These are phyloP conservation scores for Campodea augens DNA, from an alignment of 1,140 invertebrate species.

Conservation along the genomic window DNA sequence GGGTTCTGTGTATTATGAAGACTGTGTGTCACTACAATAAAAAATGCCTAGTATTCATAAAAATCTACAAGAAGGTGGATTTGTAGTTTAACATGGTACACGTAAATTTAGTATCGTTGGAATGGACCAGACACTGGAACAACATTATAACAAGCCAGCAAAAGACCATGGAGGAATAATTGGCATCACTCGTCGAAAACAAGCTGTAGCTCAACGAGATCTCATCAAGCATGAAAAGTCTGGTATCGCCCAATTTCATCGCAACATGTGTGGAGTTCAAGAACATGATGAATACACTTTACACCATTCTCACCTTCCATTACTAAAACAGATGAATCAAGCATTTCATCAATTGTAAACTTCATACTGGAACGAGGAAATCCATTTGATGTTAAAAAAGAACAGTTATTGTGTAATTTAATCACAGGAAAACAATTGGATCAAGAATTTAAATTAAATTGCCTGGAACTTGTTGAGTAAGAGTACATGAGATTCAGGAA, in stretches of 20 bases:
- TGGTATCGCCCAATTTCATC: not conserved
- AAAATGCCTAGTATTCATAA: not conserved
- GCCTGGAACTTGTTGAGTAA: not conserved
- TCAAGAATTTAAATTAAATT: not conserved
- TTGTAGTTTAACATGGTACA: constrained; percentile 1
- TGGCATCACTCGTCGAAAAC: not conserved
- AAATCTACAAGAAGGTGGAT: not conserved
- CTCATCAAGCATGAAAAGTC: constrained; percentile 2
- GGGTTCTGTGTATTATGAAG: constrained; percentile 2
- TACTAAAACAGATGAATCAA: not conserved
- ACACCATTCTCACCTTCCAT: constrained; percentile 1
- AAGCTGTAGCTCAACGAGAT: constrained; percentile 1
- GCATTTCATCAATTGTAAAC: not conserved
- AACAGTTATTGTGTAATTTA: not conserved
- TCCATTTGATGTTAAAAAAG: not conserved
- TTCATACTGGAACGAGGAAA: not conserved
- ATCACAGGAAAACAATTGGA: not conserved
- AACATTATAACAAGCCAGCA: constrained; percentile 4
- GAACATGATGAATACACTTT: constrained; percentile 1
- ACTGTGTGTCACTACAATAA: not conserved
- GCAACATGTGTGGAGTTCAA: not conserved
- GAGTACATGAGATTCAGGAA: not conserved
- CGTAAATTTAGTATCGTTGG: constrained; percentile 1
- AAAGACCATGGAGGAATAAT: constrained; percentile 1
- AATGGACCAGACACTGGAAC: constrained; percentile 2